These are phyloP conservation scores for Ferrisia virgata DNA, from an alignment of 2,888 invertebrate species.

Conservation along the genomic window DNA sequence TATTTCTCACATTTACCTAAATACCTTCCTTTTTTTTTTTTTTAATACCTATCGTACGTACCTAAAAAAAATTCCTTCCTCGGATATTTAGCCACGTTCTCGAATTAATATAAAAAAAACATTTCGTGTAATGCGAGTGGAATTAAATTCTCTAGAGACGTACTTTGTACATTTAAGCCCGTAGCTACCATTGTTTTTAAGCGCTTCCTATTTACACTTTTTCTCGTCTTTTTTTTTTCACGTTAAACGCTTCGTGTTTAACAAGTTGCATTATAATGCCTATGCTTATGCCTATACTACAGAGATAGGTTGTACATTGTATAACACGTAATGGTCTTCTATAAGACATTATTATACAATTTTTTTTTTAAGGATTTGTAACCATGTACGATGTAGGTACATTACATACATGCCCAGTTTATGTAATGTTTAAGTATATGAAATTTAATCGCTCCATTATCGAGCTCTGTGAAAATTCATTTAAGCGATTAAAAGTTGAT, in stretches of 20 bases:
- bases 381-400: background rate
- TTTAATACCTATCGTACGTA: background rate
- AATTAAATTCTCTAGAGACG: conserved; percentile 20
- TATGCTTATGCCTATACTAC: background rate
- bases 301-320: too few relatives aligned
- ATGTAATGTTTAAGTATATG: background rate
- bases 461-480: background rate
- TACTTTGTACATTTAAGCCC: background rate
- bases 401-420: background rate
- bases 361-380: background rate
- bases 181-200: background rate
- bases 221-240: background rate
- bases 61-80: background rate
- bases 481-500: background rate
- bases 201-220: conserved; percentile 13
- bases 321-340: background rate
- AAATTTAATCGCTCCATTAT: background rate
- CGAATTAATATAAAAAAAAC: conserved; percentile 7
- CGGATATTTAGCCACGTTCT: background rate
- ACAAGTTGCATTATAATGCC: background rate
- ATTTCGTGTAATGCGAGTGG: background rate
- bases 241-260: background rate
- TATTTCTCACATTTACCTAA: background rate
- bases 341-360: background rate
- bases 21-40: background rate